These are phyloP conservation scores for crab-eating macaque (Macaca fascicularis) DNA, from an alignment of 2,113 vertebrate species.

Conservation along the genomic window DNA sequence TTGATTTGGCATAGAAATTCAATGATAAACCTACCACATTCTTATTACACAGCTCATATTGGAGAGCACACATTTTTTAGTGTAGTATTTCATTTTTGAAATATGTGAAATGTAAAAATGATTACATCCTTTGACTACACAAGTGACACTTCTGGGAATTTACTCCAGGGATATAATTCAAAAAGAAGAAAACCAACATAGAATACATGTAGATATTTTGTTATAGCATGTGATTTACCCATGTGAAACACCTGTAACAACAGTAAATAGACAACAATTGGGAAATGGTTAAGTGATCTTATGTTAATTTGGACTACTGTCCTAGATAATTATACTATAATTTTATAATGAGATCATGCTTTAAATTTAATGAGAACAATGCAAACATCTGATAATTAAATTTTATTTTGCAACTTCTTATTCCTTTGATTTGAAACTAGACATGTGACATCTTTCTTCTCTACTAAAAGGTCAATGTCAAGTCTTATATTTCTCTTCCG, in stretches of 20 bases:
- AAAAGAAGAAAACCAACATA: slow-evolving; percentile 27
- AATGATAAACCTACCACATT: neutral
- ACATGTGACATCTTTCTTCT: neutral
- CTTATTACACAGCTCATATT: neutral
- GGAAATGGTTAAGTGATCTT: neutral
- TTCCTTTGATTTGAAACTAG: neutral
- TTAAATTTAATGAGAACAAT: slow-evolving; percentile 37
- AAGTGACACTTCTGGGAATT: neutral
- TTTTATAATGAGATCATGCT: slow-evolving; percentile 17
- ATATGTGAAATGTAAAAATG: slow-evolving; percentile 8
- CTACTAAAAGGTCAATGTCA: slow-evolving; percentile 4
- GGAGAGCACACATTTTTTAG: neutral
- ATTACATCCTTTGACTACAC: neutral
- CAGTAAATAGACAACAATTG: slow-evolving; percentile 10
- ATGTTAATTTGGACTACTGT: neutral
- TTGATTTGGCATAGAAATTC: neutral
- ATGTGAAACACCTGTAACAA: neutral
- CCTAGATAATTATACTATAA: neutral
- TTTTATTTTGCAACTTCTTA: slow-evolving; percentile 13
- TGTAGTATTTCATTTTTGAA: slow-evolving; percentile 16
- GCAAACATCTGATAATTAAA: neutral
- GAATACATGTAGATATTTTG: neutral
- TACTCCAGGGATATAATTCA: neutral
- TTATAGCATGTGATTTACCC: neutral
- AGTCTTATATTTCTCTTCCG: slow-evolving; percentile 20